Percentiles rank a stretch among this genome's conserved stretches.
Evolutionary conservation across 1,140 invertebrate genomes (phyloP).

Genomic region (Dinoponera quadriceps): DNA sequence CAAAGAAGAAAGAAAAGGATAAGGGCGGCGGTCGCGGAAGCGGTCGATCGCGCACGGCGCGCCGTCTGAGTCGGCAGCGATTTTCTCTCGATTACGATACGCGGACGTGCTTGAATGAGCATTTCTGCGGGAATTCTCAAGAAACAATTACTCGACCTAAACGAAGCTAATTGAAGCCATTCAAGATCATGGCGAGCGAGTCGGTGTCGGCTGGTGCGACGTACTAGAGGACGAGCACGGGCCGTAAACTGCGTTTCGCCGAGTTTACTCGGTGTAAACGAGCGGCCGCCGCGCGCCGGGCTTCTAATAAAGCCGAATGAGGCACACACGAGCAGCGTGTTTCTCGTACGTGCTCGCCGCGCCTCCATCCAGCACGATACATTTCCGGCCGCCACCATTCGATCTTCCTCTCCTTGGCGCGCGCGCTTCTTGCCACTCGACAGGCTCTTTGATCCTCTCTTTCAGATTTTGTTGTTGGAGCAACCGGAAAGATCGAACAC

Average conservation of each 20-base stretch:
- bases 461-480: neutral
- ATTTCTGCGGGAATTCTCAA: conserved; percentile 79
- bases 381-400: conserved; percentile 64
- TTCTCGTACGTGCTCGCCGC: conserved; percentile 39
- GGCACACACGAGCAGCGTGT: conserved; percentile 54
- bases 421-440: neutral
- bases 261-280: conserved; percentile 72
- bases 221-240: conserved; percentile 42
- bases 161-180: conserved; percentile 84
- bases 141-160: conserved; percentile 82
- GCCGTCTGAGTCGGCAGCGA: neutral
- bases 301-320: conserved; percentile 66
- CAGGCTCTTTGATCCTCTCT: neutral
- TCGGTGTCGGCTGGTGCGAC: conserved; percentile 65
- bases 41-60: too few relatives aligned
- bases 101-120: conserved; percentile 59
- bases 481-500: conserved; percentile 5
- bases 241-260: conserved; percentile 64
- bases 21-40: too few relatives aligned
- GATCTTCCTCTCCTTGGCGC: conserved; percentile 26
- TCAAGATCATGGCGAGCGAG: conserved; percentile 82
- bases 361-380: conserved; percentile 55
- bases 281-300: conserved; percentile 38
- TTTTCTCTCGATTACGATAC: conserved; percentile 30
- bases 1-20: neutral